Evolutionary conservation across 1,140 invertebrate genomes (phyloP), one percentile per base, ranked within the genome.

Genomic region (Neelides sp.): DNA sequence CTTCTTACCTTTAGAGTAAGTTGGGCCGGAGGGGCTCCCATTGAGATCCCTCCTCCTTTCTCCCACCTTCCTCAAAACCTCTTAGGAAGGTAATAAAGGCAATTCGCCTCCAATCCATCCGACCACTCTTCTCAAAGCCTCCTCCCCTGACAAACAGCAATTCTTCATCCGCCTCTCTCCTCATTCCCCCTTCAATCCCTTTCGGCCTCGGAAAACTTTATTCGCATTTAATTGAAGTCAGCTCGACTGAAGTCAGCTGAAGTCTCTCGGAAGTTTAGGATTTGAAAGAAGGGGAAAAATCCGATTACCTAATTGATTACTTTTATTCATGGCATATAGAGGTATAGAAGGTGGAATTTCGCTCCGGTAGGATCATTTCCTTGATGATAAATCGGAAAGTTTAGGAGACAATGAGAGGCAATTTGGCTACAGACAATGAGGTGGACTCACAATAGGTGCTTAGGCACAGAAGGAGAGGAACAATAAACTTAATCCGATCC

Each of bases 21-120:
- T n/a, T n/a, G n/a, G n/a, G n/a, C n/a, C n/a, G n/a, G n/a, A n/a
- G n/a, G n/a, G n/a, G n/a, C n/a, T n/a, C n/a, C 28, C 19, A 40
- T 34, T 32, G 32, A 22, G 28, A 34, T 5, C 36, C 5, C 40
- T 42, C 40, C 17, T 15, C 26, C 40, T 22, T 20, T 42, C 40
- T 22, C n/a, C 35, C 35, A 42, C 41, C 49, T 45, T 51, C 34
- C 28, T 17, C 32, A 24, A n/a, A 51, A 51, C 49, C 49, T 42
- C 49, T 43, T 51, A 45, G 39, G 34, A 44, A 51, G 41, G 49
- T 51, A 51, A 51, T 51, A 51, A 51, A 51, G 49, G 23, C 36
- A 13, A 41, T 44, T 30, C 48, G 42, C 34, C 28, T 45, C 40
- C 15, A 8, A 5, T 7, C 26, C 19, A 42, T 15, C 19, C 19